Percentiles rank a stretch among this genome's conserved stretches.
Conservation (phyloP, 2,888 invertebrate species). For the Chromoteleia sp. region DNA sequence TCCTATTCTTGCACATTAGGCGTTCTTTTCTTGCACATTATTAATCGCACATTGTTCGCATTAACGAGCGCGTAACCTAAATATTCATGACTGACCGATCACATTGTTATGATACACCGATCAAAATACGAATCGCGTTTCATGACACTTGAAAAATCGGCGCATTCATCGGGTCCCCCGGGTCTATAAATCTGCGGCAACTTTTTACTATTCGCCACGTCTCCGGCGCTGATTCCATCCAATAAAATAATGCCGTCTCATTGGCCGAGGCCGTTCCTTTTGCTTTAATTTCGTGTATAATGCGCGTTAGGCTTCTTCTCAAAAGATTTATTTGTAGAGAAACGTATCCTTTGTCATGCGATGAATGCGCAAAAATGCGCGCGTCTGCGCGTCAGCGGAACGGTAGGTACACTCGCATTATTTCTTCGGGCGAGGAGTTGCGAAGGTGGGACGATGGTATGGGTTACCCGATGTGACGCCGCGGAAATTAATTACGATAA, state of each 20-base stretch:
- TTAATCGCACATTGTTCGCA: not conserved
- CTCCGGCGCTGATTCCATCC: conserved; percentile 7
- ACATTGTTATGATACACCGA: conserved; percentile 30
- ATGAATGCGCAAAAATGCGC: conserved; percentile 46
- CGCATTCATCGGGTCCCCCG: conserved; percentile 19
- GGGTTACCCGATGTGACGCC: conserved; percentile 57
- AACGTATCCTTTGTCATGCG: conserved; percentile 47
- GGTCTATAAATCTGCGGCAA: conserved; percentile 14
- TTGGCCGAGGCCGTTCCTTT: conserved; percentile 19
- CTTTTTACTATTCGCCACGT: conserved; percentile 17
- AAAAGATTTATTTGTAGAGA: conserved; percentile 54
- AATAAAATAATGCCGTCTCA: conserved; percentile 42
- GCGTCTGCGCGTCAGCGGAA: too few relatives aligned
- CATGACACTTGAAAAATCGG: conserved; percentile 33
- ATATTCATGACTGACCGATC: conserved; percentile 14
- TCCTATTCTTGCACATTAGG: not conserved
- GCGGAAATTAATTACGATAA: conserved; percentile 68
- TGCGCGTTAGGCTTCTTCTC: conserved; percentile 15
- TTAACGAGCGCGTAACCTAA: not conserved
- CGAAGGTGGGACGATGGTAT: conserved; percentile 54
- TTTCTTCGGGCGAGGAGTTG: conserved; percentile 29
- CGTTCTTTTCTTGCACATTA: not conserved
- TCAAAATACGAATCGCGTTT: conserved; percentile 45
- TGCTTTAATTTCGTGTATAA: conserved; percentile 43
- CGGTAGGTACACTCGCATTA: conserved; percentile 51